Evolutionary conservation across 1,140 invertebrate genomes (phyloP).

Genomic region (Rhynchophorus ferrugineus): DNA sequence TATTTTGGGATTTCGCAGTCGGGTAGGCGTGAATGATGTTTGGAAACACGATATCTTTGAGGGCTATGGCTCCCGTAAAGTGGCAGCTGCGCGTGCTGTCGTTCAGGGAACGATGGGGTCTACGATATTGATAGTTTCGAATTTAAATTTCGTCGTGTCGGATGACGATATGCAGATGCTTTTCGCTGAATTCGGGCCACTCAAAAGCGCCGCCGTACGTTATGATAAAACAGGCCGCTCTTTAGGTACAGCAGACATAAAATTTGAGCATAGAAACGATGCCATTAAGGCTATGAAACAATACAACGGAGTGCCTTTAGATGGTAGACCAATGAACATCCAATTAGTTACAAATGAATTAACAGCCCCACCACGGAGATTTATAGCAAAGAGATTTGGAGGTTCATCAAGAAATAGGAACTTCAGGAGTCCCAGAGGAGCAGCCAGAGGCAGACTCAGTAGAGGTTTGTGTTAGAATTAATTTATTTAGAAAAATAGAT

Average conservation of each 20-base stretch:
- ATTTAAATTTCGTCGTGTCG: conserved; percentile 96
- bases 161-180: too few relatives aligned
- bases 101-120: conserved; percentile 48
- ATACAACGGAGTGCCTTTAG: conserved; percentile 94
- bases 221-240: conserved; percentile 95
- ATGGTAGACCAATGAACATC: conserved; percentile 94
- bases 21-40: conserved; percentile 83
- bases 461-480: conserved; percentile 21
- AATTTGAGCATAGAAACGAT: conserved; percentile 85
- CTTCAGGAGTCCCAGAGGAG: conserved; percentile 30
- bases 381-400: not conserved
- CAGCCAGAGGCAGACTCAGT: conserved; percentile 22
- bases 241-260: conserved; percentile 90
- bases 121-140: conserved; percentile 87
- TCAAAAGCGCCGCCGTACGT: conserved; percentile 91
- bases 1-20: conserved; percentile 56
- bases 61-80: conserved; percentile 66
- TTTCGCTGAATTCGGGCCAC: too few relatives aligned
- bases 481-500: too few relatives aligned
- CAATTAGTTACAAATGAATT: conserved; percentile 77
- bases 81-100: conserved; percentile 45
- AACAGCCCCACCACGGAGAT: conserved; percentile 40
- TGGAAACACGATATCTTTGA: conserved; percentile 97
- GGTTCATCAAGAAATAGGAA: conserved; percentile 16
- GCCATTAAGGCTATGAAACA: conserved; percentile 95